Evolutionary conservation across 2,888 invertebrate genomes (phyloP).

Genomic region (Phyllotreta striolata): DNA sequence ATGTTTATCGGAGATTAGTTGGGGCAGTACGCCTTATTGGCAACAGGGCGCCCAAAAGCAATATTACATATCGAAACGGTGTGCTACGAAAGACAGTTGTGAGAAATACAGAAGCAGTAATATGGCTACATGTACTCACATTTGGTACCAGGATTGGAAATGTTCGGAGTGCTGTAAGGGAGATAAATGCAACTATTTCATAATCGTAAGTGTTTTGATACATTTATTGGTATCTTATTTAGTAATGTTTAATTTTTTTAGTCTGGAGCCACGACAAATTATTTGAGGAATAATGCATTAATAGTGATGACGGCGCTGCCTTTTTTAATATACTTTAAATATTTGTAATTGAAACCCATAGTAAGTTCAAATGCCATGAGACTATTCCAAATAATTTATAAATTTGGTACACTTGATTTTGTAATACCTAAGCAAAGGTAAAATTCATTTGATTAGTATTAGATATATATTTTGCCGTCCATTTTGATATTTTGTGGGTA

Average conservation of each 20-base stretch:
- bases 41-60: constrained; percentile 91
- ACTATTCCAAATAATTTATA: too few relatives aligned
- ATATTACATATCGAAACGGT: constrained; percentile 90
- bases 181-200: constrained; percentile 93
- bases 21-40: constrained; percentile 98
- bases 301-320: background rate
- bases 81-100: constrained; percentile 84
- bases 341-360: background rate
- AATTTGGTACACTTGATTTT: too few relatives aligned
- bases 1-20: constrained; percentile 88
- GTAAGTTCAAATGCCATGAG: too few relatives aligned
- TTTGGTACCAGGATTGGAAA: constrained; percentile 97
- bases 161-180: constrained; percentile 96
- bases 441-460: too few relatives aligned
- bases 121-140: constrained; percentile 84
- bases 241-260: constrained; percentile 12
- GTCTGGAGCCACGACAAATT: constrained; percentile 24
- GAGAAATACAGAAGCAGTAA: constrained; percentile 72
- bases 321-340: constrained; percentile 3
- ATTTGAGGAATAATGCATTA: background rate
- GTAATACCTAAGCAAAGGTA: too few relatives aligned
- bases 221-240: background rate
- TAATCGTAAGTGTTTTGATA: constrained; percentile 78
- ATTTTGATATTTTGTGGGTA: too few relatives aligned
- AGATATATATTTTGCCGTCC: too few relatives aligned